Conservation (phyloP, 2,888 invertebrate species). For the Hyalella azteca region DNA sequence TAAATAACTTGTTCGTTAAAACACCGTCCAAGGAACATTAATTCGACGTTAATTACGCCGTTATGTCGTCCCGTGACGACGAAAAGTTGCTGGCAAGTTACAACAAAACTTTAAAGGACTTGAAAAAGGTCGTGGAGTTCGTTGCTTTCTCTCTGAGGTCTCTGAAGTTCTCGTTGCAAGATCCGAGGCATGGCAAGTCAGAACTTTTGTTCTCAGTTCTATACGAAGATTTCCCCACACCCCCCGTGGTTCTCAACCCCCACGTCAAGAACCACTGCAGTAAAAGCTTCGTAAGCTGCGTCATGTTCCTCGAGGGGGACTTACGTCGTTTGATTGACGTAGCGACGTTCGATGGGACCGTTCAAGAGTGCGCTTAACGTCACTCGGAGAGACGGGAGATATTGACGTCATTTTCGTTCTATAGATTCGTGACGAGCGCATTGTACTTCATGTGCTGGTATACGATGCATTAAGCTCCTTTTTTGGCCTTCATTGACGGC, state of each 20-base stretch:
- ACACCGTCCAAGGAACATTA: not conserved
- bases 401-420: constrained; percentile 27
- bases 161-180: constrained; percentile 4
- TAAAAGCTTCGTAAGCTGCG: constrained; percentile 16
- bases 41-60: not conserved
- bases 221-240: constrained; percentile 8
- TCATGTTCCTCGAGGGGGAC: not conserved
- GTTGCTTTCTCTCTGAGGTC: not conserved
- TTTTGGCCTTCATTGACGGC: constrained; percentile 63
- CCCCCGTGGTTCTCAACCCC: not conserved
- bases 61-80: not conserved
- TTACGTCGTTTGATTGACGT: not conserved
- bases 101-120: not conserved
- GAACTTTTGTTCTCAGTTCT: not conserved
- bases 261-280: constrained; percentile 10
- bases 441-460: constrained; percentile 75
- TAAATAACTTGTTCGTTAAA: not conserved
- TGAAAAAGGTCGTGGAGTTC: not conserved
- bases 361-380: not conserved
- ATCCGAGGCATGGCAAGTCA: constrained; percentile 7
- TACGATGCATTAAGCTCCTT: constrained; percentile 67
- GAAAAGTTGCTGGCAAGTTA: not conserved
- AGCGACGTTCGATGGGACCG: not conserved
- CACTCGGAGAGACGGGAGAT: not conserved
- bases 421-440: constrained; percentile 65